phyloP scores from a whole-genome alignment of 2,888 invertebrate species.

The Myathropa florea region DNA sequence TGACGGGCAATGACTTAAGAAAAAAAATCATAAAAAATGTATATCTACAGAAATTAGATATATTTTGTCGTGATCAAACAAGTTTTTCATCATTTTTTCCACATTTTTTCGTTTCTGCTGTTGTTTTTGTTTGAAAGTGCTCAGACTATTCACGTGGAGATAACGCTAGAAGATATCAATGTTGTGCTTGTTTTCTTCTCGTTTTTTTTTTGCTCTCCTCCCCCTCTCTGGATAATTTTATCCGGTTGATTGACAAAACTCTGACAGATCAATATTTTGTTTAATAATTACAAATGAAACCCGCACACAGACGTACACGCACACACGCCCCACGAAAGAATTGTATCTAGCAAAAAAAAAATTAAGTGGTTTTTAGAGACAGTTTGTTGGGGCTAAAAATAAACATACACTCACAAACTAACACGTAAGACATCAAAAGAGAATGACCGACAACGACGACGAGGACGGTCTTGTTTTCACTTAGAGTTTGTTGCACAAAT shows the following conservation, averaged over 20 bases:
- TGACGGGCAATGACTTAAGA: not conserved
- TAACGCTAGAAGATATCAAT: not conserved
- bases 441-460: not conserved
- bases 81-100: not conserved
- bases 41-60: not conserved
- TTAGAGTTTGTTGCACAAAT: no score
- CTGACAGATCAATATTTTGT: not conserved
- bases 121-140: no score
- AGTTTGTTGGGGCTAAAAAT: conserved; percentile 26
- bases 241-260: not conserved
- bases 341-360: conserved; percentile 6
- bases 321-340: not conserved
- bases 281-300: not conserved
- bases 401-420: not conserved
- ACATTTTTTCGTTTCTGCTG: not conserved
- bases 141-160: not conserved
- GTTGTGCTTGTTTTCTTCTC: not conserved
- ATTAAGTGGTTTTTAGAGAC: conserved; percentile 10
- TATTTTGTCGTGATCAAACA: not conserved
- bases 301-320: not conserved
- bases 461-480: not conserved
- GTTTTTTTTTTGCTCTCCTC: not conserved
- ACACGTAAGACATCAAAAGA: not conserved
- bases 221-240: not conserved
- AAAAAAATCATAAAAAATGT: not conserved